Evolutionary conservation across 1,140 invertebrate species (phyloP), one percentile per base, ranked within the genome.

Genomic region (Diploscapter pachys): DNA sequence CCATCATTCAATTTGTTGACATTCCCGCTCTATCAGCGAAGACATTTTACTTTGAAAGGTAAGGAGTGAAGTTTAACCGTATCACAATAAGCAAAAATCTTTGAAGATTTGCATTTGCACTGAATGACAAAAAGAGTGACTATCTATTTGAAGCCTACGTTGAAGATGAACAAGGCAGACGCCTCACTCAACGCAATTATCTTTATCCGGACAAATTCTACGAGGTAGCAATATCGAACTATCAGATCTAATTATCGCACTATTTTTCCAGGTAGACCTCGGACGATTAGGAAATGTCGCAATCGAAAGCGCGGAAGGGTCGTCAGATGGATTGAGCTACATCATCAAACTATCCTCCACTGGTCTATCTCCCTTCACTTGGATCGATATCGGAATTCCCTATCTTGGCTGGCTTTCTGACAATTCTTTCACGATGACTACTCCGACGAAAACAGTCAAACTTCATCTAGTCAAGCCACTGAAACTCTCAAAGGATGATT

Each of bases 341-440:
- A n/a, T 50, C 8, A 6, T 71, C 53, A 55, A 50, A 3, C 6
- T 75, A 1, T 67, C 55, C 53, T 59, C 68, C 5, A 53, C 53
- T 13, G 62, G 53, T 8, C 11, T 72, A 3, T 72, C 63, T 4
- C 69, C 69, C 52, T 69, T 76, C 54, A 76, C 69, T 5, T 76
- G 67, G 67, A 51, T 71, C 5, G 48, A 53, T 4, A 49, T 59
- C 54, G 52, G 71, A 5, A 56, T 51, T 31, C 50, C 54, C 8
- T 56, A 62, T 2, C 3, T 67, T 4, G 50, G 57, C 52, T 76
- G 75, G 69, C 72, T 76, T 48, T 63, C 49, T 9, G 77, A 79
- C 72, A 79, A 79, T 71, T 76, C 65, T 4, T 79, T 79, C 78
- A 80, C 79, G 4, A 79, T 79, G 78, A 69, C 70, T 62, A 31